Conservation (phyloP, 1,140 invertebrate species). For the Eciton burchellii region DNA sequence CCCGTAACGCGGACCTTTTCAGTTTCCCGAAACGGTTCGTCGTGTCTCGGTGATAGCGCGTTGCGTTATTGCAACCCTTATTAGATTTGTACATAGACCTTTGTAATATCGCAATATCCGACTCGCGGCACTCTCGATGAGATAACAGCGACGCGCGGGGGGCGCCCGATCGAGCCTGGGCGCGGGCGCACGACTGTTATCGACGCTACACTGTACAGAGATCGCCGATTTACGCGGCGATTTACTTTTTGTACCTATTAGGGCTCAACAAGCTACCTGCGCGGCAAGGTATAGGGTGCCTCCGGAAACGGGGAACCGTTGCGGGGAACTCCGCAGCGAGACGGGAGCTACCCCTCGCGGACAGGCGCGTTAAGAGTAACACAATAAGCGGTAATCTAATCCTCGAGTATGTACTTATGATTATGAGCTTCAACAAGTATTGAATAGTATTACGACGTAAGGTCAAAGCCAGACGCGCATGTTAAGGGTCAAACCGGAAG, state of each 20-base stretch:
- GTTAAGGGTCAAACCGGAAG: constrained; percentile 33
- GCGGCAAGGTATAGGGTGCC: background rate
- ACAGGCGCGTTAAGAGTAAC: constrained; percentile 70
- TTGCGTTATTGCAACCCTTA: constrained; percentile 70
- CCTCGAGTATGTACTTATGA: constrained; percentile 84
- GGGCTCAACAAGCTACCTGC: constrained; percentile 68
- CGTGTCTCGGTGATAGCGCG: constrained; percentile 64
- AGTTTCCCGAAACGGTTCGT: constrained; percentile 58
- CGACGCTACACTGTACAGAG: constrained; percentile 71
- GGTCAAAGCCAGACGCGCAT: constrained; percentile 59
- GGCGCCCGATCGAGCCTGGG: constrained; percentile 64
- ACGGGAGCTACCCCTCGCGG: constrained; percentile 27
- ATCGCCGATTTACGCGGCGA: constrained; percentile 72
- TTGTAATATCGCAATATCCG: constrained; percentile 57
- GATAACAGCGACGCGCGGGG: constrained; percentile 4
- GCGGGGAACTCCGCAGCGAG: constrained; percentile 42
- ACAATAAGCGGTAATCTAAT: constrained; percentile 81
- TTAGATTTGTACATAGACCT: constrained; percentile 78
- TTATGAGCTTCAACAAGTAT: constrained; percentile 85
- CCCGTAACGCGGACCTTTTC: constrained; percentile 65
- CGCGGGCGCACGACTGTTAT: constrained; percentile 56
- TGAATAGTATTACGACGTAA: constrained; percentile 83
- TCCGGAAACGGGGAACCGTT: constrained; percentile 34
- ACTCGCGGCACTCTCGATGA: constrained; percentile 1
- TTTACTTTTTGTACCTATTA: constrained; percentile 82